Conservation (phyloP, 2,888 invertebrate species). For the Camptogramma bilineatum region DNA sequence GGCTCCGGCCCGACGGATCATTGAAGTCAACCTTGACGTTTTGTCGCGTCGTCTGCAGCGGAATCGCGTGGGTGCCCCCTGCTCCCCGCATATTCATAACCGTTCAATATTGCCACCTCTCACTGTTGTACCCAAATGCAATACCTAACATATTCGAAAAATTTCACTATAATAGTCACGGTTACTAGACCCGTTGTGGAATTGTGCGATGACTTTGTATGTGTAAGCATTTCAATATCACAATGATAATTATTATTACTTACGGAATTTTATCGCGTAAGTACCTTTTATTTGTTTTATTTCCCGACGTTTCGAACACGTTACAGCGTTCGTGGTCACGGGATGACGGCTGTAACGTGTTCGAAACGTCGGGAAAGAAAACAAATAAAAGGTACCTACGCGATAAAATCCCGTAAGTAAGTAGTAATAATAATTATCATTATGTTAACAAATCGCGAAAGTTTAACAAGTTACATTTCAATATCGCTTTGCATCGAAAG, state of each 20-base stretch:
- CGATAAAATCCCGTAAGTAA: too few species aligned
- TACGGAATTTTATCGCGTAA: too few species aligned
- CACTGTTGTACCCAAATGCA: slow-evolving; percentile 54
- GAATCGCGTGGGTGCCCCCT: slow-evolving; percentile 72
- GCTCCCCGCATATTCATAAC: slow-evolving; percentile 66
- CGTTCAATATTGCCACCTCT: slow-evolving; percentile 76
- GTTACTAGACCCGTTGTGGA: slow-evolving; percentile 45
- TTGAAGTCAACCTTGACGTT: slow-evolving; percentile 82
- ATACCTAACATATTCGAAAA: slow-evolving; percentile 47
- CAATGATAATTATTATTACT: too few species aligned
- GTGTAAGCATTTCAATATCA: slow-evolving; percentile 35
- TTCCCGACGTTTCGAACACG: too few species aligned
- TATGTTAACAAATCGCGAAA: too few species aligned
- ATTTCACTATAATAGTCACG: slow-evolving; percentile 52
- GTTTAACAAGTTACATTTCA: too few species aligned
- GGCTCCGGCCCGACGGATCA: slow-evolving; percentile 65
- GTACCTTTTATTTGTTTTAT: too few species aligned
- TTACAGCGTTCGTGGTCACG: too few species aligned
- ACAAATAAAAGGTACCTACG: too few species aligned
- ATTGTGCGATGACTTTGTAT: slow-evolving; percentile 43
- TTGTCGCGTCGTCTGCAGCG: slow-evolving; percentile 77
- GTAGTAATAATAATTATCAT: too few species aligned
- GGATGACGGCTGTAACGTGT: too few species aligned
- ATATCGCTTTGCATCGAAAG: slow-evolving; percentile 28
- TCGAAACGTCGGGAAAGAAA: too few species aligned